Evolutionary conservation across 2,113 vertebrate species (phyloP), one percentile per base, ranked within the genome.

Genomic region (Nesogale talazaci): DNA sequence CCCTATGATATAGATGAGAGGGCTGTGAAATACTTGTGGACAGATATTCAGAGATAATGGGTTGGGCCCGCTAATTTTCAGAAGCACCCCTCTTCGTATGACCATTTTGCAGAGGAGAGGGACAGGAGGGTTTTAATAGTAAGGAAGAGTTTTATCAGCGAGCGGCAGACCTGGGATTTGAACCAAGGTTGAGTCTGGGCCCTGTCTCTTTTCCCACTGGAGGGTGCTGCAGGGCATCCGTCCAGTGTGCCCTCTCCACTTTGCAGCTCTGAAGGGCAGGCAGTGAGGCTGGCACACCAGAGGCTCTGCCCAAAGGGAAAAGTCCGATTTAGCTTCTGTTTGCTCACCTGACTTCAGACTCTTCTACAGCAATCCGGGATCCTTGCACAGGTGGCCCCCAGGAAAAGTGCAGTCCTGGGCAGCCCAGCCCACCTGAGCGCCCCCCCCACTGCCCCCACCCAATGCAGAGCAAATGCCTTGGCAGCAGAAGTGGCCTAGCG

Each of bases 241-340:
- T 40, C 38, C 59, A n/a, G 34, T 1, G 12, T 23, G 63, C 38
- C 52, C 56, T 1, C 46, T 52, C 10, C 46, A 46, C 65, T 8
- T 75, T 40, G n/a, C 4, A 3, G 14, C n/a, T 70, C 59, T n/a
- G 29, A 67, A 72, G 83, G 52, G 20, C 19, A 74, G 69, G 31
- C 23, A 23, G 42, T 0, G 2, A 8, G 1, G 10, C 20, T 36
- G n/a, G 38, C 0, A 1, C 4, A 23, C 23, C 1, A 38, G 22
- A 78, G 27, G 19, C 42, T 77, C 86, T 2, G 0, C 40, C 67
- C 87, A 17, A 52, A 2, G 15, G 75, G 34, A n/a, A 76, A 86
- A 34, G 46, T 42, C 61, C 67, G 31, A 22, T 6, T 19, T 2
- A n/a, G 34, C 29, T 84, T 59, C 46, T n/a, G 12, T 40, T 34